Evolutionary conservation across 2,113 vertebrate species (phyloP).

Genomic region (Paramisgurnus dabryanus): DNA sequence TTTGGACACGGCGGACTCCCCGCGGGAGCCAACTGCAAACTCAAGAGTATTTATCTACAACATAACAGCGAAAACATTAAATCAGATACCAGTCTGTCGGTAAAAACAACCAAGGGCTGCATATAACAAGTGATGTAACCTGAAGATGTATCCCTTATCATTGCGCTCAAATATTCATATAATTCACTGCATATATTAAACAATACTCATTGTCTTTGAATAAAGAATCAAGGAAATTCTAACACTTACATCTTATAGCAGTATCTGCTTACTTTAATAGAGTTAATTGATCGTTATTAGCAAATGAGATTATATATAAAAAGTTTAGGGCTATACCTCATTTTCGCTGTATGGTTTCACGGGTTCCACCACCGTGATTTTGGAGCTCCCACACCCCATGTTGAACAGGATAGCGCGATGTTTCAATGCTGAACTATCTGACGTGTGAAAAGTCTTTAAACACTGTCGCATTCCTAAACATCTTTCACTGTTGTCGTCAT

Average conservation of each 20-base stretch:
- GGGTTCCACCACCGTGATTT: slow-evolving; percentile 60
- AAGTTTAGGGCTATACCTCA: slow-evolving; percentile 59
- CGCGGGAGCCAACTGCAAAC: slow-evolving; percentile 55
- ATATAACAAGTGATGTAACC: neutral
- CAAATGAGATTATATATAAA: neutral
- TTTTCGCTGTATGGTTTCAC: slow-evolving; percentile 45
- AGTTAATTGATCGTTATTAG: neutral
- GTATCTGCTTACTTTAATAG: neutral
- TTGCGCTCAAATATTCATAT: slow-evolving; percentile 3
- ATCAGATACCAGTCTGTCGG: neutral
- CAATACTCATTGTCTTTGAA: neutral
- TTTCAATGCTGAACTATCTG: neutral
- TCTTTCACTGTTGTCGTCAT: slow-evolving; percentile 53
- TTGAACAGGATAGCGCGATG: neutral
- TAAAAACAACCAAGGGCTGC: neutral
- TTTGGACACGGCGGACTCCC: slow-evolving; percentile 74
- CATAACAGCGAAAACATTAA: neutral
- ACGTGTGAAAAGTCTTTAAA: slow-evolving; percentile 13
- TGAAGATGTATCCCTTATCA: neutral
- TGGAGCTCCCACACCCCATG: slow-evolving; percentile 74
- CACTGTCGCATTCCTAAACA: slow-evolving; percentile 65
- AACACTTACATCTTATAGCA: neutral
- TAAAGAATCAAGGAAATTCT: neutral
- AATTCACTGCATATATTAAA: neutral
- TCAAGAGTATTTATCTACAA: neutral